Percentiles rank a stretch among this genome's conserved stretches.
Evolutionary conservation across 2,797 vertebrate genomes (phyloP).

Genomic region (Serranus cabrilla): DNA sequence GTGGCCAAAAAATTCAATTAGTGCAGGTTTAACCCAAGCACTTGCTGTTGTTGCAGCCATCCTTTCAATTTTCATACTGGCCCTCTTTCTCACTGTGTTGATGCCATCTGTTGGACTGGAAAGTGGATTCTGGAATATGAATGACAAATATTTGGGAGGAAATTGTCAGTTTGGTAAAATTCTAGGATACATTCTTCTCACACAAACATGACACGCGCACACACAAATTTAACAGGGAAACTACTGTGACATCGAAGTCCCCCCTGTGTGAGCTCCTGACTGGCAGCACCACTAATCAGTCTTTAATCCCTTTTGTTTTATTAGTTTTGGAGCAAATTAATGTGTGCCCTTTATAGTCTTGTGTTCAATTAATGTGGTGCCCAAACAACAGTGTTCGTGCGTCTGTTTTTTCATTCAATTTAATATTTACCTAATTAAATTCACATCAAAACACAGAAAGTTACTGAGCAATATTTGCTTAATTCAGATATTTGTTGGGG

Average conservation of each 20-base stretch:
- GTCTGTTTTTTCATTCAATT: background rate
- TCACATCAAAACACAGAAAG: background rate
- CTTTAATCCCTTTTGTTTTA: slow-evolving; percentile 29
- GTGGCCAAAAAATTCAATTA: background rate
- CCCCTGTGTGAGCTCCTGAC: slow-evolving; percentile 4
- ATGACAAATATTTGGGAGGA: background rate
- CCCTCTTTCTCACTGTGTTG: background rate
- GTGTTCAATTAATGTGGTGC: slow-evolving; percentile 7
- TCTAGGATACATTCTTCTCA: background rate
- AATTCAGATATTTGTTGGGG: background rate
- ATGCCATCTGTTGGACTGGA: slow-evolving; percentile 25
- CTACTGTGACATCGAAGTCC: background rate
- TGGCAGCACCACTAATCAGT: slow-evolving; percentile 16
- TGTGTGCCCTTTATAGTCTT: slow-evolving; percentile 8
- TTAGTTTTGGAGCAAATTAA: slow-evolving; percentile 16
- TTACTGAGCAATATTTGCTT: slow-evolving; percentile 4
- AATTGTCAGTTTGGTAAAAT: background rate
- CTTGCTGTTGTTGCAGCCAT: background rate
- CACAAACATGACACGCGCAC: background rate
- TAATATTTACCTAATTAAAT: background rate
- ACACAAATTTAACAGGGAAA: background rate
- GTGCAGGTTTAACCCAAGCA: background rate
- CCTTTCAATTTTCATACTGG: background rate
- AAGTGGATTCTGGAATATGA: background rate
- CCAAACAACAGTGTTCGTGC: background rate